A percentile compares a stretch with the other conserved stretches of the same genome.
Evolutionary conservation across 2,888 invertebrate species (phyloP).

Genomic region (Polyommatus iphigenia): DNA sequence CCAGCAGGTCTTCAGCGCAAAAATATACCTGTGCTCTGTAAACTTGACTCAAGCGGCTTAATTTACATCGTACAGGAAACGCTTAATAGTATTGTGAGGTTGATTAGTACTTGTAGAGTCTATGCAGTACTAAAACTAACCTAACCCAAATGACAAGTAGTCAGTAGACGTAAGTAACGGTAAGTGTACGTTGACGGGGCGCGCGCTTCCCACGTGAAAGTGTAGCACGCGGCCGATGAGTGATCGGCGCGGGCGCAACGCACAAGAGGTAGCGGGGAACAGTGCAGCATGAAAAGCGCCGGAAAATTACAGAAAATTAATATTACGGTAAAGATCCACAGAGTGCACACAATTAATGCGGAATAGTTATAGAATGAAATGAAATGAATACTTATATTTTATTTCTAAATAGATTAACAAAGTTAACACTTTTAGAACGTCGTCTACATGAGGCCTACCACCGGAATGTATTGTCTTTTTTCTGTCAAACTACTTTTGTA

Average conservation of each 20-base stretch:
- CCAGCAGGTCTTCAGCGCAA: background rate
- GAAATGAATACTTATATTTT: too few species aligned
- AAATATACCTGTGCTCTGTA: background rate
- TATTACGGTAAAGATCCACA: too few species aligned
- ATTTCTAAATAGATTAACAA: too few species aligned
- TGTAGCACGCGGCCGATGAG: constrained; percentile 43
- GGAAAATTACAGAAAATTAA: too few species aligned
- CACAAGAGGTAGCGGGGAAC: background rate
- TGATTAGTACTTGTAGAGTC: background rate
- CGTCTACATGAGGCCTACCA: too few species aligned
- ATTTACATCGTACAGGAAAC: background rate
- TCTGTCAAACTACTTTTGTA: too few species aligned
- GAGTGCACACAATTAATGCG: too few species aligned
- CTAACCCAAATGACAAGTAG: background rate
- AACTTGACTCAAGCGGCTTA: background rate
- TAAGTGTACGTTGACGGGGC: background rate
- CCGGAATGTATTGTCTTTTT: too few species aligned
- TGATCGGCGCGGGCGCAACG: constrained; percentile 38
- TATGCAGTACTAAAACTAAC: constrained; percentile 14
- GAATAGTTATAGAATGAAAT: too few species aligned
- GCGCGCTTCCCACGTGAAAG: constrained; percentile 39
- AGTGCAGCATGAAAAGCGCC: too few species aligned
- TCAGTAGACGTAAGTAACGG: constrained; percentile 17
- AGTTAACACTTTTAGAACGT: too few species aligned
- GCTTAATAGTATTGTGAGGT: background rate